Conservation (phyloP, 1,140 invertebrate species). For the Papilio xuthus region DNA sequence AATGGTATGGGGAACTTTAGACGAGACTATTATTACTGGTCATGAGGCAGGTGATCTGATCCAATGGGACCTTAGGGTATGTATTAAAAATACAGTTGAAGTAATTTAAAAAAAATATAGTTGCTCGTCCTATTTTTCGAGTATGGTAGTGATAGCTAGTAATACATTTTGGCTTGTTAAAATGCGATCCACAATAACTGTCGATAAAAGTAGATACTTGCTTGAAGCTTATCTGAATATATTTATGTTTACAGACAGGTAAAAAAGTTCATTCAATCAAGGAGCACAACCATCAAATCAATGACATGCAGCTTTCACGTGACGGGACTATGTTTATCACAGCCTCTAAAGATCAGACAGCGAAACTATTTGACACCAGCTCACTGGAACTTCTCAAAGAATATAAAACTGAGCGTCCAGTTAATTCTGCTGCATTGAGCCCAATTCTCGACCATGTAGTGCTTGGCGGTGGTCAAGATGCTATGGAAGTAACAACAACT, state of each 20-base stretch:
- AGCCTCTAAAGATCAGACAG: constrained; percentile 96
- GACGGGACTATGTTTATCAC: constrained; percentile 98
- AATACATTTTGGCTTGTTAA: no score
- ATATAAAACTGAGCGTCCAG: constrained; percentile 97
- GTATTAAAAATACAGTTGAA: constrained; percentile 39
- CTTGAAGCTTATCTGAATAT: constrained; percentile 39
- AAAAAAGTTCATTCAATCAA: constrained; percentile 89
- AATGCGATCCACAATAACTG: no score
- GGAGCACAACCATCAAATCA: constrained; percentile 94
- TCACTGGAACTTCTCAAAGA: constrained; percentile 94
- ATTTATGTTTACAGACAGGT: constrained; percentile 85
- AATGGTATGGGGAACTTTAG: constrained; percentile 95
- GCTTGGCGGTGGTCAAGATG: constrained; percentile 98
- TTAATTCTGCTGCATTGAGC: constrained; percentile 98
- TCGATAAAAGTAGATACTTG: no score
- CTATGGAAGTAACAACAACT: constrained; percentile 99
- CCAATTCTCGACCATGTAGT: constrained; percentile 97
- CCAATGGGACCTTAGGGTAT: constrained; percentile 94
- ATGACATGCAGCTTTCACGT: constrained; percentile 97
- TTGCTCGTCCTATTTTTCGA: no score
- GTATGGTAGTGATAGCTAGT: no score
- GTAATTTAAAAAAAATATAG: no score
- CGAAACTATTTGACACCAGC: constrained; percentile 95
- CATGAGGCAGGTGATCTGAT: constrained; percentile 96
- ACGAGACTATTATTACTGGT: constrained; percentile 95